Conservation (phyloP, 2,797 vertebrate genomes). For the Ataeniobius toweri region DNA sequence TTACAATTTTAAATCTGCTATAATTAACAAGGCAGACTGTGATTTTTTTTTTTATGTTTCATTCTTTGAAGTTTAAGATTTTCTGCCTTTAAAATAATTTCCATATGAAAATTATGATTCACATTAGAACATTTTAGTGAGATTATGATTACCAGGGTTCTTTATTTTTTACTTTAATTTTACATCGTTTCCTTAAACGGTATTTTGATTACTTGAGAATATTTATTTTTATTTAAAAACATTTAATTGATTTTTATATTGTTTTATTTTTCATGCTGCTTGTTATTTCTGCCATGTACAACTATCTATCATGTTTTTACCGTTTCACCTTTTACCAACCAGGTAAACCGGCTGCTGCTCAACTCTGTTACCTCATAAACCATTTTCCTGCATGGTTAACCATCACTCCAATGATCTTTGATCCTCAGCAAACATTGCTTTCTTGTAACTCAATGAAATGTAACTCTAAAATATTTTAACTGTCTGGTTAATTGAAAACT, state of each 20-base stretch:
- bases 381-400: conserved; percentile 56
- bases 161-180: no score
- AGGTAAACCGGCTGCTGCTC: conserved; percentile 15
- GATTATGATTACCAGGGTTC: no score
- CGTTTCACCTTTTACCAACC: conserved; percentile 18
- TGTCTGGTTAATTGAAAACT: neutral
- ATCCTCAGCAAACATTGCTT: conserved; percentile 44
- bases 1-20: no score
- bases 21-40: no score
- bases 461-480: conserved; percentile 3
- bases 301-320: conserved; percentile 9
- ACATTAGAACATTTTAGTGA: no score
- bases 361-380: conserved; percentile 14
- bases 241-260: conserved; percentile 17
- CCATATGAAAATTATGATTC: no score
- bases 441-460: neutral
- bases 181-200: no score
- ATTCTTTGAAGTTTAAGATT: conserved; percentile 16
- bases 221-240: no score
- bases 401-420: conserved; percentile 26
- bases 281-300: no score
- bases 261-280: conserved; percentile 7
- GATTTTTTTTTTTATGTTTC: conserved; percentile 3
- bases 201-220: no score
- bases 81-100: conserved; percentile 19